Percentiles rank a stretch among this genome's conserved stretches.
phyloP scores from a whole-genome alignment of 2,888 invertebrate species.

The Microctonus brassicae region DNA sequence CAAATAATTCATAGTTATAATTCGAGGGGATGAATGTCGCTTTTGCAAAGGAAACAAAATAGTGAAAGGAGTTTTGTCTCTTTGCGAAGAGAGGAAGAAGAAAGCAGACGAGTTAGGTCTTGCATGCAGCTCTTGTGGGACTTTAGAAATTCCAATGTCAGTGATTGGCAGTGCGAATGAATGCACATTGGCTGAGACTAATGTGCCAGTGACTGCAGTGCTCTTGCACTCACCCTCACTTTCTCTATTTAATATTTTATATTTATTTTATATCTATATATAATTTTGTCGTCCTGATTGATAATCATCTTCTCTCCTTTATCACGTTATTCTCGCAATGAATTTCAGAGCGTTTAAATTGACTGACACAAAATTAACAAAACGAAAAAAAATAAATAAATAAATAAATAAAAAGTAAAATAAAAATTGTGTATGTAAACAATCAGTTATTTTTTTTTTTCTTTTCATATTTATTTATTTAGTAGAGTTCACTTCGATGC shows the following conservation, averaged over 20 bases:
- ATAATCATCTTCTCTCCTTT: conserved; percentile 46
- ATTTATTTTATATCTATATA: conserved; percentile 37
- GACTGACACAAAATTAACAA: background rate
- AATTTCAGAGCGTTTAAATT: background rate
- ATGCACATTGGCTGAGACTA: conserved; percentile 56
- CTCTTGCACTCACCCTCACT: conserved; percentile 36
- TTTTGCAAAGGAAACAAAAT: background rate
- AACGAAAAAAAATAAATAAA: no score
- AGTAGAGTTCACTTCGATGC: no score
- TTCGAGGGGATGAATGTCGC: conserved; percentile 6
- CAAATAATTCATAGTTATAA: no score
- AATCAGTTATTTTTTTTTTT: no score
- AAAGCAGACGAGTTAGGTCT: background rate
- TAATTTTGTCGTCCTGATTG: conserved; percentile 57
- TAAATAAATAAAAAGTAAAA: no score
- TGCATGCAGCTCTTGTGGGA: conserved; percentile 31
- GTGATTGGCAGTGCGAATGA: conserved; percentile 61
- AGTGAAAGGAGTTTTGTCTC: background rate
- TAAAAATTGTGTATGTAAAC: background rate
- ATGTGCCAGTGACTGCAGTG: conserved; percentile 48
- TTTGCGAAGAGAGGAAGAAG: background rate
- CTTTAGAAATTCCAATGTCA: conserved; percentile 41
- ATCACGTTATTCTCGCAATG: conserved; percentile 15
- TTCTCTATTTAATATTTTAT: conserved; percentile 25
- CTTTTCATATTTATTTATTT: no score